These are phyloP conservation scores for Samia ricini DNA, from an alignment of 1,140 invertebrate species.

Conservation along the genomic window DNA sequence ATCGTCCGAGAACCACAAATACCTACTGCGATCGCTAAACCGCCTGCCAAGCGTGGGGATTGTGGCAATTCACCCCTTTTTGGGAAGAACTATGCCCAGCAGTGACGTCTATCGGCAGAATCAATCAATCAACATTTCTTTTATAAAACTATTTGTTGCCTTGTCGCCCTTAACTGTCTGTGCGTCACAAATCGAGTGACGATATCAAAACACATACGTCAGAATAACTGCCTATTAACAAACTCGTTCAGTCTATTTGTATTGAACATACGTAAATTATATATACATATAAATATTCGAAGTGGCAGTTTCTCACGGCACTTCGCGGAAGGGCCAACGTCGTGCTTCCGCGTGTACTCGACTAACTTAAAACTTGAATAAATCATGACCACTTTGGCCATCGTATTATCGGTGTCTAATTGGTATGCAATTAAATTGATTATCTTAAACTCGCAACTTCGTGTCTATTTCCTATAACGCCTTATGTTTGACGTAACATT, in stretches of 20 bases:
- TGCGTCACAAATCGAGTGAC: not conserved
- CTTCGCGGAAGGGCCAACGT: slow-evolving; percentile 10
- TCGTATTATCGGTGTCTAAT: not conserved
- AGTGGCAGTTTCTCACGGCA: slow-evolving; percentile 7
- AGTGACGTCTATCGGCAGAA: too few species aligned
- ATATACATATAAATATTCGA: slow-evolving; percentile 1
- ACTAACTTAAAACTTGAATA: not conserved
- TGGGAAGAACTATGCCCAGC: too few species aligned
- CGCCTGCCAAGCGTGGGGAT: too few species aligned
- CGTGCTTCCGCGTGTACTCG: slow-evolving; percentile 4
- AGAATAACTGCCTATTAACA: not conserved
- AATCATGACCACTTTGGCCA: not conserved
- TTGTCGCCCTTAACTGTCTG: not conserved
- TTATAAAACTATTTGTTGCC: not conserved
- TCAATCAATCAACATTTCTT: too few species aligned
- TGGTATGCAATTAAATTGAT: not conserved
- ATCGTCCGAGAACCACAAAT: too few species aligned
- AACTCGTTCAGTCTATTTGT: not conserved
- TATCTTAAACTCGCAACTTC: not conserved
- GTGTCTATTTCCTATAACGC: not conserved
- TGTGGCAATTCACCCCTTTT: too few species aligned
- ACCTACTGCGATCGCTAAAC: too few species aligned
- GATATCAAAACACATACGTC: not conserved
- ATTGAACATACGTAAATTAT: not conserved
- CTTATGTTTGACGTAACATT: too few species aligned